Base-by-base conservation (phyloP, 53 echinoderm and acorn worm species). In the Henricia sp. region DNA sequence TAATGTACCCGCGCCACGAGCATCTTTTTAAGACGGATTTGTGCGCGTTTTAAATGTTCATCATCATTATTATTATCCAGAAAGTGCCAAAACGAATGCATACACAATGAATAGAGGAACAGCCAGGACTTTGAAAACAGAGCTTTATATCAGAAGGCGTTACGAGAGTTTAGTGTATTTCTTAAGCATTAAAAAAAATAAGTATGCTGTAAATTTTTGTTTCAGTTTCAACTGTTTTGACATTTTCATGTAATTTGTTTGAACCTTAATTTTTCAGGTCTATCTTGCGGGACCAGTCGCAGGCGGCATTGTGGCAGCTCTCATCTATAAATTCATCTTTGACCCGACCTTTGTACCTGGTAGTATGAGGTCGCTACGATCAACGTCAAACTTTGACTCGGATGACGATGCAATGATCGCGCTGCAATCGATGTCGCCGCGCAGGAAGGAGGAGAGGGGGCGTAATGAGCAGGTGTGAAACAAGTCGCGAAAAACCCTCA, bases 321-420 rank as follows among this genome's bases (percentile, higher is more conserved):
- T 94, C 50, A 84, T 99, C 50, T 99, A 99, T 87, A 92, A 92
- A 52, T 99, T 88, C 87, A 92, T 94, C 78, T 99, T 99, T 77
- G 91, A 91, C 77, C 84, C 90, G 23, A 76, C 74, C 57, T 89
- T 91, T 11, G 89, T 83, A 34, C 70, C 84, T 5, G 67, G 67
- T n/a, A 84, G 77, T n/a, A 82, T 68, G 48, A 65, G 82, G 63
- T 75, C 76, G 1, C 36, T 51, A 37, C 73, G 83, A n/a, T 88
- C 92, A 19, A 43, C 29, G 21, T 90, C 90, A 0, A 77, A 74
- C 50, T 87, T 88, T 33, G 88, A 90, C 60, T 87, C 85, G 2
- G 95, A 92, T 30, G 95, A 92, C 30, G 89, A 91, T 34, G 84
- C 46, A 50, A 84, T 92, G 85, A 88, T 92, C 3, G 91, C 87